Base-by-base conservation (phyloP, 2,113 vertebrate species). In the Nothobranchius kuhntae region DNA sequence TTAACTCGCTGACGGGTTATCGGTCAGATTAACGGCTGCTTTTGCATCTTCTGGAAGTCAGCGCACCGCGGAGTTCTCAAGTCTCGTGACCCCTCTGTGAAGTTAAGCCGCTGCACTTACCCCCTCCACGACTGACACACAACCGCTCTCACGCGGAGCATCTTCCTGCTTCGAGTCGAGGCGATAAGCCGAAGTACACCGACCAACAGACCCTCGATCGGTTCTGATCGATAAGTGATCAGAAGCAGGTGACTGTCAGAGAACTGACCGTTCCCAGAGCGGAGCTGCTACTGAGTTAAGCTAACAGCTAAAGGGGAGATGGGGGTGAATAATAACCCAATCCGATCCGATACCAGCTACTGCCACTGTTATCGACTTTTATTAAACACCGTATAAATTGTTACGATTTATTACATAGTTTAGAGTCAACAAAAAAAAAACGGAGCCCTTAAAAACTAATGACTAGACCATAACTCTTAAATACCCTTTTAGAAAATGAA, bases 111-210 rank as follows among this genome's bases (percentile, higher is more conserved):
- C 74, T 40, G 13, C 17, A 88, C 89, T 17, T 89, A 93, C 92
- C 91, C 88, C 53, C 88, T 80, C 89, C 84, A 86, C 14, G 82
- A 88, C 44, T 54, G 86, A 10, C 48, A 68, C 46, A 81, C 61
- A 2, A 69, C 58, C 40, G 80, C 62, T 46, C 80, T 77, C 72
- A 85, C 66, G 44, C 90, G 85, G 60, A 93, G 82, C 86, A 88
- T 88, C 51, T 48, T 83, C 46, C 42, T 3, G 13, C 8, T 8
- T 17, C 13, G 38, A 48, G 15, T 13, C 13, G 36, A 9, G 0
- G 38, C 9, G 26, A 44, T 46, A 7, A 13, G 10, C 9, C 15
- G 44, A n/a, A 56, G 17, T 9, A 40, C 6, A 40, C 38, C 6
- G 48, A 7, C 36, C 7, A 35, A 13, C 9, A 1, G 36, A n/a